Evolutionary conservation across 2,888 invertebrate species (phyloP).

Genomic region (Aradus depressus): DNA sequence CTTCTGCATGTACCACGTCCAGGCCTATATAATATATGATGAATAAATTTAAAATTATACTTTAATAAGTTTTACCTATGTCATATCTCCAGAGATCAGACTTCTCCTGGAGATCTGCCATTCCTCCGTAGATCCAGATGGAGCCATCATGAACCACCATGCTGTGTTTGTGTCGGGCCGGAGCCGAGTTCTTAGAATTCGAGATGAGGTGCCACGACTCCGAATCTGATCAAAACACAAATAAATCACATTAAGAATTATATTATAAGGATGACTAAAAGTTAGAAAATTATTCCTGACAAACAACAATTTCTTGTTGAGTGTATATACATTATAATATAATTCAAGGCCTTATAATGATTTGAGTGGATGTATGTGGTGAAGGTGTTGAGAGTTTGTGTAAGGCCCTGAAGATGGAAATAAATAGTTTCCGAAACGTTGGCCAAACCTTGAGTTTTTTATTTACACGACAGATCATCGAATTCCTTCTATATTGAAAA

Average conservation of each 20-base stretch:
- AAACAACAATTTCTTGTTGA: too few species aligned
- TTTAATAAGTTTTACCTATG: conserved; percentile 42
- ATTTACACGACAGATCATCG: too few species aligned
- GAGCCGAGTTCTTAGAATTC: conserved; percentile 38
- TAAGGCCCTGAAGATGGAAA: too few species aligned
- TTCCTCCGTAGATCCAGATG: conserved; percentile 82
- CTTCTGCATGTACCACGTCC: too few species aligned
- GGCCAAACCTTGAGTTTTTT: too few species aligned
- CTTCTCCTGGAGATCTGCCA: conserved; percentile 68
- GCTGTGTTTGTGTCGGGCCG: conserved; percentile 65
- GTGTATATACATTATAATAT: too few species aligned
- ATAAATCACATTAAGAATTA: neutral
- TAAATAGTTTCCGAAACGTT: too few species aligned
- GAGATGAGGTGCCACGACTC: conserved; percentile 64
- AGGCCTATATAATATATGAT: neutral
- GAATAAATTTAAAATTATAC: neutral
- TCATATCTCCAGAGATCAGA: conserved; percentile 72
- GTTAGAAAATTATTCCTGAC: too few species aligned
- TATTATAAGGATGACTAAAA: neutral
- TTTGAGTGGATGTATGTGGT: too few species aligned
- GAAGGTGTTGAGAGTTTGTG: too few species aligned
- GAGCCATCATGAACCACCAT: conserved; percentile 63
- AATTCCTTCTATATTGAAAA: too few species aligned
- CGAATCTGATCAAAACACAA: conserved; percentile 47
- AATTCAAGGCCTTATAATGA: too few species aligned